Evolutionary conservation across 2,888 invertebrate species (phyloP).

Genomic region (Mechanitis mazaeus): DNA sequence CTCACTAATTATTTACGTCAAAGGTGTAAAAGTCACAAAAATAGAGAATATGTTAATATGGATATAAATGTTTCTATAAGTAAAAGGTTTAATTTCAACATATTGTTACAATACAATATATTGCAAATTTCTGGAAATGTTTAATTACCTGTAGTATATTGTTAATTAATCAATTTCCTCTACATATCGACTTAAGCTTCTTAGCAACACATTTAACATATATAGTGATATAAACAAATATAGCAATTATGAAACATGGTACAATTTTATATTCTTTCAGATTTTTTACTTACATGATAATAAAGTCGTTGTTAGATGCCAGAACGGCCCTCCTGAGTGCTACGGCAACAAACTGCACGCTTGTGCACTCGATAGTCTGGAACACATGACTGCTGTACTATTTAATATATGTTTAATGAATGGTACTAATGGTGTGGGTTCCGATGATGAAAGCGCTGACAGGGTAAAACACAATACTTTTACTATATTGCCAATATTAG

Average conservation of each 20-base stretch:
- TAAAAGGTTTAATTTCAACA: no score
- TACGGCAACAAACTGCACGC: conserved; percentile 88
- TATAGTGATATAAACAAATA: not conserved
- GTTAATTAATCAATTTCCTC: no score
- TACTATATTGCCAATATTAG: not conserved
- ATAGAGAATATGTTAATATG: no score
- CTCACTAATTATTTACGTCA: no score
- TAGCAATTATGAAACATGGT: not conserved
- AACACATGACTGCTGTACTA: conserved; percentile 74
- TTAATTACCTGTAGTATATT: no score
- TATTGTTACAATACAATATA: no score
- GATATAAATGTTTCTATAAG: no score
- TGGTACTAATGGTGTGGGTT: conserved; percentile 16
- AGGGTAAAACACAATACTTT: conserved; percentile 20
- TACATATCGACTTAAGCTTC: no score
- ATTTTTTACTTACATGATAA: conserved; percentile 32
- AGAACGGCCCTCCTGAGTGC: conserved; percentile 85
- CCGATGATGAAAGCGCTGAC: conserved; percentile 32
- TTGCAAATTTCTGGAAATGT: no score
- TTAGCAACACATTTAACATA: no score
- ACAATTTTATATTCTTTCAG: conserved; percentile 29
- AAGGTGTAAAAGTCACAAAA: no score
- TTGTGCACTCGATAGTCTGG: conserved; percentile 80
- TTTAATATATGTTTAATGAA: conserved; percentile 84
- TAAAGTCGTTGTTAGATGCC: conserved; percentile 78